phyloP scores from a whole-genome alignment of 2,888 invertebrate species.

The Orthonevra nobilis region DNA sequence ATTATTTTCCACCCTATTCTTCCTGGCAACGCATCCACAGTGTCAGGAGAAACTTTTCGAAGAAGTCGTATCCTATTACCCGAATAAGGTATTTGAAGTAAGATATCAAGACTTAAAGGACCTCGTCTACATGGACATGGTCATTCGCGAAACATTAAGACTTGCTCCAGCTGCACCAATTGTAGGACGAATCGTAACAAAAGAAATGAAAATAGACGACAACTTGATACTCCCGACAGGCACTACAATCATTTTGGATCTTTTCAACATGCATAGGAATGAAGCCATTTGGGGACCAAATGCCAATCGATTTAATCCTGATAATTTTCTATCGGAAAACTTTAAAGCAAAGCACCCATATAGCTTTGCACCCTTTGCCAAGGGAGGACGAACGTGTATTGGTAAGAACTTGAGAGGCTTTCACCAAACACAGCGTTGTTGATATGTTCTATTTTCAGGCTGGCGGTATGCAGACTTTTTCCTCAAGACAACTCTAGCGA shows the following conservation, averaged over 20 bases:
- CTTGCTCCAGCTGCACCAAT: conserved; percentile 73
- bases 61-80: conserved; percentile 73
- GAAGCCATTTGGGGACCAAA: conserved; percentile 73
- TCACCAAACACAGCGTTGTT: too few relatives aligned
- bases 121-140: conserved; percentile 72
- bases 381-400: conserved; percentile 73
- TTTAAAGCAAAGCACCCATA: conserved; percentile 70
- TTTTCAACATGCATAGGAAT: conserved; percentile 70
- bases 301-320: conserved; percentile 72
- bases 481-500: conserved; percentile 36
- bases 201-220: conserved; percentile 56
- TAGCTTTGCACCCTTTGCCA: conserved; percentile 74
- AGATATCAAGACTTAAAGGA: conserved; percentile 67
- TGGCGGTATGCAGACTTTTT: conserved; percentile 50
- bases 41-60: conserved; percentile 73
- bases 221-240: conserved; percentile 65
- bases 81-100: conserved; percentile 68
- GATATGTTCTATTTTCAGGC: conserved; percentile 9
- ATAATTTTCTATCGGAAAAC: conserved; percentile 72
- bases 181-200: conserved; percentile 65
- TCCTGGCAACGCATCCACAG: conserved; percentile 72
- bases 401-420: too few relatives aligned
- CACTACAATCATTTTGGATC: conserved; percentile 57
- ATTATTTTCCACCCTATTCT: conserved; percentile 73
- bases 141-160: conserved; percentile 72